phyloP scores from a whole-genome alignment of 2,888 invertebrate species.

The Pelosia muscerda region DNA sequence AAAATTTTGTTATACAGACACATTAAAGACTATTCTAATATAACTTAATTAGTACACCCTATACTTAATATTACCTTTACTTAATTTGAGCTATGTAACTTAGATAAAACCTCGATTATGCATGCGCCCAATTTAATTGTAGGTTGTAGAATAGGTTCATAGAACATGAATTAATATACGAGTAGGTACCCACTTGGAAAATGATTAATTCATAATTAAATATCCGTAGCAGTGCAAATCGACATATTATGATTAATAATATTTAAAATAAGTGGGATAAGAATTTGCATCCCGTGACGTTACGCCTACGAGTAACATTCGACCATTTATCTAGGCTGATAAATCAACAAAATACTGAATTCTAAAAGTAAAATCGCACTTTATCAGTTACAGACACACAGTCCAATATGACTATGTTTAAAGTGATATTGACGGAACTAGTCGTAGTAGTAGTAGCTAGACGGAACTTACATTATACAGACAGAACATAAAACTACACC shows the following conservation, averaged over 20 bases:
- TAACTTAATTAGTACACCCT: too few relatives aligned
- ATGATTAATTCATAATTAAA: background rate
- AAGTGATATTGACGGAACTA: constrained; percentile 75
- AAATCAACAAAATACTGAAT: background rate
- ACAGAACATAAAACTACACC: constrained; percentile 82
- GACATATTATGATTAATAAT: background rate
- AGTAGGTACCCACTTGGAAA: too few relatives aligned
- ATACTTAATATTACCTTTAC: too few relatives aligned
- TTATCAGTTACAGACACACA: background rate
- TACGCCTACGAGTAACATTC: too few relatives aligned
- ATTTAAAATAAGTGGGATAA: background rate
- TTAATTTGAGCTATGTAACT: too few relatives aligned
- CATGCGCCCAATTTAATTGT: too few relatives aligned
- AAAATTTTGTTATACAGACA: background rate
- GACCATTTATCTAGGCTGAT: too few relatives aligned
- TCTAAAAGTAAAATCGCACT: background rate
- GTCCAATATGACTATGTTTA: constrained; percentile 27
- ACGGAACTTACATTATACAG: constrained; percentile 74
- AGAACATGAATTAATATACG: too few relatives aligned
- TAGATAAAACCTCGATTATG: too few relatives aligned
- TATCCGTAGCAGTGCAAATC: background rate
- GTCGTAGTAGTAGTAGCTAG: too few relatives aligned
- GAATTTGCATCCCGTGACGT: background rate
- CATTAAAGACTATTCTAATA: too few relatives aligned
- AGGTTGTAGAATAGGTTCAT: too few relatives aligned